Conservation (phyloP, 2,888 invertebrate genomes). For the Tyria jacobaeae region DNA sequence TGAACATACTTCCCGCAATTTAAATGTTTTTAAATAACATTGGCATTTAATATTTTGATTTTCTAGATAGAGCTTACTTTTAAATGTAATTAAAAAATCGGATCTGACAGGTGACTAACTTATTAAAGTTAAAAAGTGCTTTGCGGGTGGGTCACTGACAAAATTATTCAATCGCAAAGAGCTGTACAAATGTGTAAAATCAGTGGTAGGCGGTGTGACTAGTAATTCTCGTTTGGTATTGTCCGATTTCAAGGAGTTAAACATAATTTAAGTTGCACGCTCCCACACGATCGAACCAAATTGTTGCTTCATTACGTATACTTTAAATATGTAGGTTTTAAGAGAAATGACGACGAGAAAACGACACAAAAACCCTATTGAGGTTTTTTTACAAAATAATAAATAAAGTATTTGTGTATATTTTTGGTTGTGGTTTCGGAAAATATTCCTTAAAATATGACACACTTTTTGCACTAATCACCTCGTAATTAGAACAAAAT, state of each 20-base stretch:
- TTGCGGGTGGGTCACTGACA: not conserved
- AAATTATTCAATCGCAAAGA: conserved; percentile 15
- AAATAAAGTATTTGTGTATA: not conserved
- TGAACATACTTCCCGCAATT: no score
- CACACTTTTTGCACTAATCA: conserved; percentile 40
- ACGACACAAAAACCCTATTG: not conserved
- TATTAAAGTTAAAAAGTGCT: not conserved
- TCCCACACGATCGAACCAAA: conserved; percentile 39
- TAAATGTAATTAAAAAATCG: conserved; percentile 4
- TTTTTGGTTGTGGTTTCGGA: not conserved
- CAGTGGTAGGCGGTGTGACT: conserved; percentile 31
- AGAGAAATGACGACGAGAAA: not conserved
- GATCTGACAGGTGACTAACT: not conserved
- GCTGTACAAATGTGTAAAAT: conserved; percentile 14
- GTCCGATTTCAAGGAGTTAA: conserved; percentile 32
- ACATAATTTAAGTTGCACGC: conserved; percentile 35
- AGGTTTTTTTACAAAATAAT: not conserved
- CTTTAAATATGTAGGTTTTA: conserved; percentile 6
- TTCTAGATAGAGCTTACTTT: not conserved
- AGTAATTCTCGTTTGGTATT: conserved; percentile 43
- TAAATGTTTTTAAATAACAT: no score
- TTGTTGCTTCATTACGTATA: conserved; percentile 44
- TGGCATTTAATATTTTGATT: no score
- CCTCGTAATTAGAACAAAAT: conserved; percentile 41
- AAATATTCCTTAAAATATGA: not conserved